These are phyloP conservation scores for Penelope pileata DNA, from an alignment of 2,113 vertebrate species.

Conservation along the genomic window DNA sequence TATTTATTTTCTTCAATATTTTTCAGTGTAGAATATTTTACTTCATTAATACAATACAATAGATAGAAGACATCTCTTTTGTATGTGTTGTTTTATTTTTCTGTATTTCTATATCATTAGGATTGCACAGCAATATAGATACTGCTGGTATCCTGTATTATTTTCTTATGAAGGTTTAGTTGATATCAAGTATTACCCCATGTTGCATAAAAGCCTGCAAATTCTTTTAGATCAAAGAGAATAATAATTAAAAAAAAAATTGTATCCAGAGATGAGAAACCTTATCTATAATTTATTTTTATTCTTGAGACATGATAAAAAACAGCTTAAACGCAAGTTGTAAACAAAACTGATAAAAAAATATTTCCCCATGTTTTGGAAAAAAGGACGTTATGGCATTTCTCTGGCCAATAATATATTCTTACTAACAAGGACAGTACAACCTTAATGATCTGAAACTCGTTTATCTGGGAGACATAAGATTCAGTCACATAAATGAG, in stretches of 20 bases:
- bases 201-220: not conserved
- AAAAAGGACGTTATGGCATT: not conserved
- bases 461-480: constrained; percentile 3
- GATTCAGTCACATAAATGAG: constrained; percentile 52
- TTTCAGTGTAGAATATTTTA: not conserved
- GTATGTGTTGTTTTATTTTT: fast-evolving
- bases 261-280: not conserved
- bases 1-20: not conserved
- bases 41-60: not conserved
- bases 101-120: not conserved
- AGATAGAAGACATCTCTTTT: not conserved
- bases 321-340: not conserved
- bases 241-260: not conserved
- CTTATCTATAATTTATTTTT: not conserved
- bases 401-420: constrained; percentile 8
- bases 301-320: not conserved
- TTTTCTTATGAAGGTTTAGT: not conserved
- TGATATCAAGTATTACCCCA: not conserved
- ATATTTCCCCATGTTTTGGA: not conserved
- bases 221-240: constrained; percentile 2
- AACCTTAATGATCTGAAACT: constrained; percentile 52
- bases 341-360: not conserved
- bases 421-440: constrained; percentile 35
- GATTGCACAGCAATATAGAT: not conserved
- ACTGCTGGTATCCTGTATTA: not conserved